Base-by-base conservation (phyloP, 2,797 vertebrate genomes). In the Helicolenus hilgendorfi region DNA sequence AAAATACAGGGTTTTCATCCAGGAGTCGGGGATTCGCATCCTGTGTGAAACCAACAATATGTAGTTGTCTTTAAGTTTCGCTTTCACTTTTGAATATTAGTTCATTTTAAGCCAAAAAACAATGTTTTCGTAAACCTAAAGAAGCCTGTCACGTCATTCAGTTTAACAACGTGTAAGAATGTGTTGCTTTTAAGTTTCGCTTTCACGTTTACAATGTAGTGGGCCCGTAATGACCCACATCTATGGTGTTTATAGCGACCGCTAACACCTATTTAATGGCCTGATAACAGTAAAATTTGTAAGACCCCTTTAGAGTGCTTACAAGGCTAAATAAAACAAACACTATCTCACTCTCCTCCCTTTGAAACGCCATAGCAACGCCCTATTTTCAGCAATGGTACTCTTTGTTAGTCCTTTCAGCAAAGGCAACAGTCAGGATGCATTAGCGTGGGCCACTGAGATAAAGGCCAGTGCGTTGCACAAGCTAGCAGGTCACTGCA, bases 401-500 rank as follows among this genome's bases (percentile, higher is more conserved):
- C 49, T 13, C 81, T 81, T 55, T 77, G 77, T 86, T 89, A 82
- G 75, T 67, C 72, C 90, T 91, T 79, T 91, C 64, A 90, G 88
- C 83, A 79, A 90, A 86, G 80, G 38, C 90, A 88, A 26, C 72
- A 78, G 86, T 92, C 90, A 85, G 31, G 60, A 84, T 87, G 70
- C 83, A 88, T 94, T 86, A 92, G 78, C 41, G 36, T 76, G 73
- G 72, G 64, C 10, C 58, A 22, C 49, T 24, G 85, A 93, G 89
- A 93, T 89, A 92, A 95, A 94, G 86, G 89, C 83, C 90, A 87
- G 71, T 35, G 73, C 9, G 11, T 89, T 92, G 89, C 81, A 78
- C 86, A 67, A 84, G 81, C 67, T 36, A 76, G 26, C 70, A 78
- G 88, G 89, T 89, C 78, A 85, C 81, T 83, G 72, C 38, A 74